Evolutionary conservation across 2,797 vertebrate species (phyloP).

Genomic region (Danio jaintianensis): DNA sequence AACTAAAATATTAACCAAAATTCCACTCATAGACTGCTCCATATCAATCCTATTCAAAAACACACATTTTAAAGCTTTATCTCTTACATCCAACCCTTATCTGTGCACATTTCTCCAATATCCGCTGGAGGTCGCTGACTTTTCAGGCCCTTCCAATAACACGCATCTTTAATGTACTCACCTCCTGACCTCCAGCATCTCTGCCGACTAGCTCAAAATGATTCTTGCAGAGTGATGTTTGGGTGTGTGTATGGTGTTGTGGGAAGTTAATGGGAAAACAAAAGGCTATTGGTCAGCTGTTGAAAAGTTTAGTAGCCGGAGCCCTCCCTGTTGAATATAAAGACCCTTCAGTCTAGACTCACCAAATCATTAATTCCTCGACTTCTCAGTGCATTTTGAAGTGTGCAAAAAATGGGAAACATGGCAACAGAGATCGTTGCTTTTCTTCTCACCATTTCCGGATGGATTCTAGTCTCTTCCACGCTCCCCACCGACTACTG

Average conservation of each 20-base stretch:
- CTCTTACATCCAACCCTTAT: slow-evolving; percentile 18
- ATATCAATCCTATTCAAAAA: not conserved
- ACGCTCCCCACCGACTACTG: slow-evolving; percentile 94
- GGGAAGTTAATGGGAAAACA: slow-evolving; percentile 51
- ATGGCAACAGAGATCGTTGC: slow-evolving; percentile 88
- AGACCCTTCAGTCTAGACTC: slow-evolving; percentile 71
- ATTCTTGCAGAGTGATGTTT: slow-evolving; percentile 62
- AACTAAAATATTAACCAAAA: not conserved
- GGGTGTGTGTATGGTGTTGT: slow-evolving; percentile 53
- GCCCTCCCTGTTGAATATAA: slow-evolving; percentile 76
- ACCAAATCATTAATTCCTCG: not conserved
- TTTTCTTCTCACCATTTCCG: slow-evolving; percentile 84
- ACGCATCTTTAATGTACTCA: slow-evolving; percentile 55
- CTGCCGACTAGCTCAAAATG: slow-evolving; percentile 54
- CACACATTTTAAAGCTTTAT: not conserved
- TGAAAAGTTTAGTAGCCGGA: slow-evolving; percentile 65
- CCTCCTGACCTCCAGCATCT: slow-evolving; percentile 54
- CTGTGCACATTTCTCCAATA: slow-evolving; percentile 28
- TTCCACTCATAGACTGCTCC: not conserved
- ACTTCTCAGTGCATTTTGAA: not conserved
- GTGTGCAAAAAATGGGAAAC: slow-evolving; percentile 73
- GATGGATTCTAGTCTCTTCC: slow-evolving; percentile 94
- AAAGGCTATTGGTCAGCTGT: slow-evolving; percentile 66
- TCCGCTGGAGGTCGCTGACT: slow-evolving; percentile 28
- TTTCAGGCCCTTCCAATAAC: slow-evolving; percentile 56